These are phyloP conservation scores for Ciconia nigra DNA, from an alignment of 2,797 vertebrate species.

Conservation along the genomic window DNA sequence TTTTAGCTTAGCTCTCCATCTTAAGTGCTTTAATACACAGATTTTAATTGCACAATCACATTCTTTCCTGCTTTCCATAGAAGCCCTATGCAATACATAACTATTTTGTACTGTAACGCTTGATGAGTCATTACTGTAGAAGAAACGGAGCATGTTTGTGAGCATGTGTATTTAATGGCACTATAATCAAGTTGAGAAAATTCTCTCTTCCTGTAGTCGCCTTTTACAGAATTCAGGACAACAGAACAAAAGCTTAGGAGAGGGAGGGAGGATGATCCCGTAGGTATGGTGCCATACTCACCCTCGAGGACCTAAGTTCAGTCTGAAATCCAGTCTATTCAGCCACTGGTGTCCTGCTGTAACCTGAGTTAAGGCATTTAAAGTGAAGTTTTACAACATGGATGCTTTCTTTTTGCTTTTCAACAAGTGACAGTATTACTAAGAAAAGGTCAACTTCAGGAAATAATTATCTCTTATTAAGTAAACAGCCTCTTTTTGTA, in stretches of 20 bases:
- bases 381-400: neutral
- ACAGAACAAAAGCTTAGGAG: neutral
- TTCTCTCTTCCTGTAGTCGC: slow-evolving; percentile 7
- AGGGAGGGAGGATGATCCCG: neutral
- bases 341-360: neutral
- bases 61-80: slow-evolving; percentile 19
- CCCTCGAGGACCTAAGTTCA: neutral
- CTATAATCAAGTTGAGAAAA: neutral
- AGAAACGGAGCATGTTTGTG: neutral
- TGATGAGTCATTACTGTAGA: slow-evolving; percentile 38
- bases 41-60: neutral
- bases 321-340: neutral
- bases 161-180: neutral
- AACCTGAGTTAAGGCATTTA: neutral
- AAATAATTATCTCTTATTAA: neutral
- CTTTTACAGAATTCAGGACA: slow-evolving; percentile 35
- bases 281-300: neutral
- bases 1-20: neutral
- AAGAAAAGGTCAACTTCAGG: neutral
- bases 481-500: neutral
- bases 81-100: neutral
- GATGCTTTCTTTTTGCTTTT: neutral
- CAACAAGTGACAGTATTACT: neutral
- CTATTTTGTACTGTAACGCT: slow-evolving; percentile 33
- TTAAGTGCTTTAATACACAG: neutral